phyloP scores from a whole-genome alignment of 2,888 invertebrate species.

The Eumacrocentrus americanus region DNA sequence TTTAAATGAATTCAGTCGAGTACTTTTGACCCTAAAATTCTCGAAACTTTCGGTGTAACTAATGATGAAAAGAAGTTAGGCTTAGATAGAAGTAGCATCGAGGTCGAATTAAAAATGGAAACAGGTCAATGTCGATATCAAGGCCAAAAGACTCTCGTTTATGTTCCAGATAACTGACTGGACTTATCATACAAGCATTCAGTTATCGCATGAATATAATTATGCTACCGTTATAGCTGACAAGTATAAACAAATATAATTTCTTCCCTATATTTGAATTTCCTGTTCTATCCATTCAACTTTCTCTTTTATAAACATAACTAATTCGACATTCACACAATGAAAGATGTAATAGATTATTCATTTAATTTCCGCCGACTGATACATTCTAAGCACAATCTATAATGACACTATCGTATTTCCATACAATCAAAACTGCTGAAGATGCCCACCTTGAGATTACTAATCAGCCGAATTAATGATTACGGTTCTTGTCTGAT shows the following conservation, averaged over 20 bases:
- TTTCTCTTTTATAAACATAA: too few species aligned
- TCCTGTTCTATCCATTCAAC: too few species aligned
- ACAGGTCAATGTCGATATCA: conserved; percentile 53
- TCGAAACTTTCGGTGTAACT: background rate
- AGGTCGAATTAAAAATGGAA: conserved; percentile 50
- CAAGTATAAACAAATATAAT: background rate
- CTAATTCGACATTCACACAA: too few species aligned
- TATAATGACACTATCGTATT: background rate
- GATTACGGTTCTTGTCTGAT: background rate
- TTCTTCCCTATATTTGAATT: background rate
- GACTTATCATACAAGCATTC: conserved; percentile 30
- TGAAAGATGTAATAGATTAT: too few species aligned
- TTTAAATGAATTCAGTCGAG: too few species aligned
- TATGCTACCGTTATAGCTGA: background rate
- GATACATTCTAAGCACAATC: too few species aligned
- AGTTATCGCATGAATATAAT: conserved; percentile 10
- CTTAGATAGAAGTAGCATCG: conserved; percentile 33
- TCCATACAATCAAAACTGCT: background rate
- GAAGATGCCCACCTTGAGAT: background rate
- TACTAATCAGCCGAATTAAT: background rate
- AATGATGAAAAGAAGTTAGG: conserved; percentile 24
- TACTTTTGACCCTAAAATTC: too few species aligned
- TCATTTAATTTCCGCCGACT: too few species aligned
- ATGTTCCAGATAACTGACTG: conserved; percentile 40
- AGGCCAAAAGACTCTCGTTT: conserved; percentile 44